These are phyloP conservation scores for Drosophila arawakana DNA, from an alignment of 1,140 invertebrate genomes.

Conservation along the genomic window DNA sequence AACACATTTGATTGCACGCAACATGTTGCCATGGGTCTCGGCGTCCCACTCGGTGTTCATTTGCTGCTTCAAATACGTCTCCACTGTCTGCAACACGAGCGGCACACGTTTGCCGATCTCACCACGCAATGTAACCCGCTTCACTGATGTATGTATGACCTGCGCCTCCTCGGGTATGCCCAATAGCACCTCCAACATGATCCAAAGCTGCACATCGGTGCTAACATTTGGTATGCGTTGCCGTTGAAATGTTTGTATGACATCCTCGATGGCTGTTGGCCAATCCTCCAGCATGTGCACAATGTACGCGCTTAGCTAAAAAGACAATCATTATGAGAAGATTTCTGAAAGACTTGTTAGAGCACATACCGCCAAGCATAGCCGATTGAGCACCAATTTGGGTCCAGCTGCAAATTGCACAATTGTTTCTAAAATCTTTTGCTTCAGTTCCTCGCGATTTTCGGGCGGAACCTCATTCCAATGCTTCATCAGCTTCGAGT, in stretches of 20 bases:
- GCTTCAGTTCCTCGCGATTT: slow-evolving; percentile 90
- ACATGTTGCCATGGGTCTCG: slow-evolving; percentile 84
- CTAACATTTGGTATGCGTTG: slow-evolving; percentile 86
- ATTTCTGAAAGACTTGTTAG: background rate
- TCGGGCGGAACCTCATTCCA: slow-evolving; percentile 93
- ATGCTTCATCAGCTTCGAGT: slow-evolving; percentile 93
- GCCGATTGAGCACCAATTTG: slow-evolving; percentile 92
- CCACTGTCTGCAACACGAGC: slow-evolving; percentile 73
- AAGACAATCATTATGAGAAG: slow-evolving; percentile 42
- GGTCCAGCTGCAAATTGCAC: slow-evolving; percentile 91
- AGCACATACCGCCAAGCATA: slow-evolving; percentile 94
- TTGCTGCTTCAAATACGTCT: slow-evolving; percentile 69
- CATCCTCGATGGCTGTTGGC: slow-evolving; percentile 88
- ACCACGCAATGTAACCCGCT: slow-evolving; percentile 64
- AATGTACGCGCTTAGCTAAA: slow-evolving; percentile 88
- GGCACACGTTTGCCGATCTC: slow-evolving; percentile 74
- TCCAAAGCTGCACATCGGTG: slow-evolving; percentile 85
- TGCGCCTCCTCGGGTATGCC: slow-evolving; percentile 91
- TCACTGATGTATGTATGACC: slow-evolving; percentile 78
- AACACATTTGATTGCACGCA: slow-evolving; percentile 87
- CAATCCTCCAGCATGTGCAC: slow-evolving; percentile 88
- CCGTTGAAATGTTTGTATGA: slow-evolving; percentile 88
- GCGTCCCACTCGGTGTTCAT: slow-evolving; percentile 65
- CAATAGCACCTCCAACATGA: slow-evolving; percentile 90
- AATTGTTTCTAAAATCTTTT: slow-evolving; percentile 91